Percentiles rank a stretch among this genome's conserved stretches.
phyloP scores from a whole-genome alignment of 2,797 vertebrate genomes.

The Numenius phaeopus region DNA sequence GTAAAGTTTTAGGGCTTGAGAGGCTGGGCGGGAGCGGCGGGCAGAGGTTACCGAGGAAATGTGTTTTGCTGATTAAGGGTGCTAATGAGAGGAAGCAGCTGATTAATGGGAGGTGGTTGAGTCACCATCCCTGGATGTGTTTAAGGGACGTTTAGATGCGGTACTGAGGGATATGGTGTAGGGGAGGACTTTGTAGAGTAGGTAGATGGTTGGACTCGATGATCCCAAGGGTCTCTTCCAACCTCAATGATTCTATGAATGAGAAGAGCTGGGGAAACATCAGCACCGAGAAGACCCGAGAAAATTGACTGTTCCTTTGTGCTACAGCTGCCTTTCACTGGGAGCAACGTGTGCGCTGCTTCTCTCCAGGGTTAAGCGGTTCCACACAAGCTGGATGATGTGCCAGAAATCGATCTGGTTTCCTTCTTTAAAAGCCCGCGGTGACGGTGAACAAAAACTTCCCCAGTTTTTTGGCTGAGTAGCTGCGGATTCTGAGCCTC shows the following conservation, averaged over 20 bases:
- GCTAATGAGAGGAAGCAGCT: background rate
- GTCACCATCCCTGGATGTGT: too few species aligned
- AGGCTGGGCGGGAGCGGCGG: background rate
- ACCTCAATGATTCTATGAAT: too few species aligned
- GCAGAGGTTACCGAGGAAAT: accelerated
- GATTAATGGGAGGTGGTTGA: too few species aligned
- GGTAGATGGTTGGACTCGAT: too few species aligned
- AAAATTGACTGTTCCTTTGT: background rate
- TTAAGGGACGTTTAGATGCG: too few species aligned
- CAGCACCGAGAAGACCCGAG: background rate
- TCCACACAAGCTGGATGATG: background rate
- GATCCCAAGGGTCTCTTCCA: too few species aligned
- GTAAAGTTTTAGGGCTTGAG: background rate
- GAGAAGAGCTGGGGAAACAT: background rate
- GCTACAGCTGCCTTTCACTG: background rate
- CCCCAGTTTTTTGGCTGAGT: background rate
- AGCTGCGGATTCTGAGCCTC: background rate
- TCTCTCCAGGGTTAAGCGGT: background rate
- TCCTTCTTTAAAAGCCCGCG: background rate
- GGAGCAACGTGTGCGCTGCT: accelerated
- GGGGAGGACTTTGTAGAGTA: too few species aligned
- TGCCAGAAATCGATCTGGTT: slow-evolving; percentile 5
- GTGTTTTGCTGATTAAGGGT: background rate
- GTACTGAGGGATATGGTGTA: too few species aligned
- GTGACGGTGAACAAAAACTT: background rate